These are phyloP conservation scores for Drosophila tripunctata DNA, from an alignment of 2,888 invertebrate species.

Conservation along the genomic window DNA sequence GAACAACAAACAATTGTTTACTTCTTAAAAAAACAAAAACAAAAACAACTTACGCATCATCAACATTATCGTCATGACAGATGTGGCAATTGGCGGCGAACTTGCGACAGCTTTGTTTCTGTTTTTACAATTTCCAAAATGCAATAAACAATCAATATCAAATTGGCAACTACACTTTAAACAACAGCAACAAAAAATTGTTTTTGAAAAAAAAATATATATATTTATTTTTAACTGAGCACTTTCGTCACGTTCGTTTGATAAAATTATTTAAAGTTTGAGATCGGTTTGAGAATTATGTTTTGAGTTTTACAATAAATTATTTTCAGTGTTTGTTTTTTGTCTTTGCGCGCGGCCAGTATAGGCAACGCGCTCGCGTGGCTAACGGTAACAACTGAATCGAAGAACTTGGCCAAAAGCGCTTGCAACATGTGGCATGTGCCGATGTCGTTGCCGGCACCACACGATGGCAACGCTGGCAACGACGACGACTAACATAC, in stretches of 20 bases:
- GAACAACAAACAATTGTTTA: constrained; percentile 26
- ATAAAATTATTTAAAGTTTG: neutral
- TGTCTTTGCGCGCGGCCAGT: constrained; percentile 44
- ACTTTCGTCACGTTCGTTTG: neutral
- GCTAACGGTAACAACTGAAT: constrained; percentile 74
- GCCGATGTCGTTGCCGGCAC: constrained; percentile 26
- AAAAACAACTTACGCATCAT: constrained; percentile 52
- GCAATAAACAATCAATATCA: neutral
- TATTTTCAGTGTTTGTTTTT: neutral
- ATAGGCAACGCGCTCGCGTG: constrained; percentile 54
- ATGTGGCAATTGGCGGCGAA: constrained; percentile 21
- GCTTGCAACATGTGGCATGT: constrained; percentile 72
- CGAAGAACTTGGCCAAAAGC: constrained; percentile 11
- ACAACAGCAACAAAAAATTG: constrained; percentile 1
- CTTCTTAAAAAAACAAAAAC: constrained; percentile 31
- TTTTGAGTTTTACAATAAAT: neutral
- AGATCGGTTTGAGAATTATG: neutral
- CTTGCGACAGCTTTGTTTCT: constrained; percentile 1
- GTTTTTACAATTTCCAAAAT: neutral
- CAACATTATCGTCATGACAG: constrained; percentile 38
- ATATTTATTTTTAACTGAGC: neutral
- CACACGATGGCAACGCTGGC: constrained; percentile 8
- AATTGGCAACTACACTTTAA: constrained; percentile 7
- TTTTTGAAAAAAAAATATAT: neutral
- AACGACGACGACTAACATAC: constrained; percentile 3